These are phyloP conservation scores for Todus mexicanus DNA, from an alignment of 2,797 vertebrate genomes.

Conservation along the genomic window DNA sequence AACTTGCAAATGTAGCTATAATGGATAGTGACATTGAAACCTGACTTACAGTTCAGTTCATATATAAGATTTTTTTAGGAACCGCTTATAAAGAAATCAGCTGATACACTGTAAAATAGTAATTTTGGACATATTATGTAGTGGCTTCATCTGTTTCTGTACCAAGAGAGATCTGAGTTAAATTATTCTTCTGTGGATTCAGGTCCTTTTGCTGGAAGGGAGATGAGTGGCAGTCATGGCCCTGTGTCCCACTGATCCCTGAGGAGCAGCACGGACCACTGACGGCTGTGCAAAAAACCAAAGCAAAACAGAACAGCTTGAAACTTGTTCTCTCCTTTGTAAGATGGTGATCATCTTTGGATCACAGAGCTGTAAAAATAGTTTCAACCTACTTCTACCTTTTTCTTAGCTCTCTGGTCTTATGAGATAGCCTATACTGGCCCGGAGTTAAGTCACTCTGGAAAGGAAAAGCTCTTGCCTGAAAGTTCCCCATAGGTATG, in stretches of 20 bases:
- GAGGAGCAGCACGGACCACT: not conserved
- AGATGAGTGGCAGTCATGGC: not conserved
- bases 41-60: not conserved
- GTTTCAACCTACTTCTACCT: constrained; percentile 31
- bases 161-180: not conserved
- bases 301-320: constrained; percentile 32
- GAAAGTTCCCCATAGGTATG: not conserved
- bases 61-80: not conserved
- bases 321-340: constrained; percentile 6
- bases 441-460: not conserved
- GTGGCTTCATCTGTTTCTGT: not conserved
- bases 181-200: not conserved
- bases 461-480: not conserved
- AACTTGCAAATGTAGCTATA: not conserved
- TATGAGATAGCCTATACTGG: not conserved
- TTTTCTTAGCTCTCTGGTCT: not conserved
- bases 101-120: not conserved
- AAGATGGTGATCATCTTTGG: not conserved
- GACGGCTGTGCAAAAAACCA: not conserved
- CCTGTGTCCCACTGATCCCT: not conserved
- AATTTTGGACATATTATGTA: not conserved
- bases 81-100: not conserved
- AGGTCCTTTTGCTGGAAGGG: not conserved
- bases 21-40: not conserved
- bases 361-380: constrained; percentile 42